phyloP scores from a whole-genome alignment of 2,113 vertebrate species.

The Leiothrix lutea region DNA sequence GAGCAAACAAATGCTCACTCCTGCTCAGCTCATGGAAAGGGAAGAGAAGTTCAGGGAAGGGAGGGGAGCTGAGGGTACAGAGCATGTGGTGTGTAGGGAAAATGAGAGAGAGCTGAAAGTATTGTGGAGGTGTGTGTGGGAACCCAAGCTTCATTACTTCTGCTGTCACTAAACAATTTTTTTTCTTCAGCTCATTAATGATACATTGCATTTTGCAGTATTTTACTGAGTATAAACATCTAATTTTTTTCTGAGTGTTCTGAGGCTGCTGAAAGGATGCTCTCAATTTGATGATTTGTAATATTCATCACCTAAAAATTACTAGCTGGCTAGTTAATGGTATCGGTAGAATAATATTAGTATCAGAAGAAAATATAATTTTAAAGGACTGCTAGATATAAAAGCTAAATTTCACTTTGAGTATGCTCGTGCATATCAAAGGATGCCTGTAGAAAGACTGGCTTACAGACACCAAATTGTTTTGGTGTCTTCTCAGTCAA shows the following conservation, averaged over 20 bases:
- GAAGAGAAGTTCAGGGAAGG: background rate
- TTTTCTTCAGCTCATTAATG: conserved; percentile 43
- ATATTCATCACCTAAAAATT: background rate
- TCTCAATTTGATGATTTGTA: background rate
- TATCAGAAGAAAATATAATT: background rate
- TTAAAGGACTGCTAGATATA: background rate
- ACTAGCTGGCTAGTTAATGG: background rate
- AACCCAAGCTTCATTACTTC: conserved; percentile 37
- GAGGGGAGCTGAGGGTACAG: background rate
- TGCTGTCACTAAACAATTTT: conserved; percentile 45
- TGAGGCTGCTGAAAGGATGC: background rate
- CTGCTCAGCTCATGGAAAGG: background rate
- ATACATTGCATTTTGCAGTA: background rate
- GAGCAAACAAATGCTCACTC: background rate
- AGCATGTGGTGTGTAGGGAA: conserved; percentile 66
- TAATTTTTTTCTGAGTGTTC: background rate
- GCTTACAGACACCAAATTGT: background rate
- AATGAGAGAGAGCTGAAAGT: conserved; percentile 33
- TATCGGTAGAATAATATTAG: background rate
- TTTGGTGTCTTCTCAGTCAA: background rate
- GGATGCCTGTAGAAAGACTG: background rate
- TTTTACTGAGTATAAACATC: background rate
- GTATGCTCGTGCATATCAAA: background rate
- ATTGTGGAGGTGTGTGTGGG: conserved; percentile 68
- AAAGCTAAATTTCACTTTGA: background rate